Conservation (phyloP, 2,888 invertebrate species). For the Gymnoscelis rufifasciata region DNA sequence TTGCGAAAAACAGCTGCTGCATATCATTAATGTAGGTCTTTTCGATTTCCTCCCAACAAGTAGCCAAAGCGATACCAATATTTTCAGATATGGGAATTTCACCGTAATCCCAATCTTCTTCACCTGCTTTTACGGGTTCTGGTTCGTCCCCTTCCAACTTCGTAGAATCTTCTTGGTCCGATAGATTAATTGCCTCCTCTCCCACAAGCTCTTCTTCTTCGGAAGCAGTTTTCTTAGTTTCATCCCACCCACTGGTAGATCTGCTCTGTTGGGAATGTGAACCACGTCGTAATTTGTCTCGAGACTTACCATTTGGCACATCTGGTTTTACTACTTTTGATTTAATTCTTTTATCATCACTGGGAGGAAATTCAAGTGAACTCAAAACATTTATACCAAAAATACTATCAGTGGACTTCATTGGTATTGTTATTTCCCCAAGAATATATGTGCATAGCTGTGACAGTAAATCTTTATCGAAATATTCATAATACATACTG, state of each 20-base stretch:
- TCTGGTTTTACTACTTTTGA: conserved; percentile 62
- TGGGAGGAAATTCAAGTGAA: conserved; percentile 50
- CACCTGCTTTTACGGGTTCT: conserved; percentile 50
- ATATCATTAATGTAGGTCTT: conserved; percentile 72
- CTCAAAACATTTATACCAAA: conserved; percentile 64
- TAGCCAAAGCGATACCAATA: conserved; percentile 60
- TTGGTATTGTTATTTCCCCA: conserved; percentile 55
- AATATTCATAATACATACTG: conserved; percentile 76
- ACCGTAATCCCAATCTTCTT: conserved; percentile 71
- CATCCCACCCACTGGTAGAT: conserved; percentile 43
- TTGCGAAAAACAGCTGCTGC: conserved; percentile 77
- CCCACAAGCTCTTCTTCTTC: conserved; percentile 33
- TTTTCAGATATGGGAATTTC: conserved; percentile 54
- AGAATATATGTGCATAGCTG: conserved; percentile 69
- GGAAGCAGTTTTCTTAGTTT: conserved; percentile 44
- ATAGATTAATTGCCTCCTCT: conserved; percentile 28
- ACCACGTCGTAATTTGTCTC: conserved; percentile 43
- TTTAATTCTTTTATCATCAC: conserved; percentile 58
- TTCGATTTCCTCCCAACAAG: conserved; percentile 75
- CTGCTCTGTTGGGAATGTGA: conserved; percentile 54
- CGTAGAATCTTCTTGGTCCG: conserved; percentile 34
- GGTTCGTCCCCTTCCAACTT: conserved; percentile 25
- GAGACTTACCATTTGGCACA: conserved; percentile 44
- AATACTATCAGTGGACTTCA: conserved; percentile 52
- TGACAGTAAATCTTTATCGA: conserved; percentile 76